Percentiles rank a stretch among this genome's conserved stretches.
These are phyloP conservation scores for Eumeta japonica DNA, from an alignment of 1,140 invertebrate species.

Conservation along the genomic window DNA sequence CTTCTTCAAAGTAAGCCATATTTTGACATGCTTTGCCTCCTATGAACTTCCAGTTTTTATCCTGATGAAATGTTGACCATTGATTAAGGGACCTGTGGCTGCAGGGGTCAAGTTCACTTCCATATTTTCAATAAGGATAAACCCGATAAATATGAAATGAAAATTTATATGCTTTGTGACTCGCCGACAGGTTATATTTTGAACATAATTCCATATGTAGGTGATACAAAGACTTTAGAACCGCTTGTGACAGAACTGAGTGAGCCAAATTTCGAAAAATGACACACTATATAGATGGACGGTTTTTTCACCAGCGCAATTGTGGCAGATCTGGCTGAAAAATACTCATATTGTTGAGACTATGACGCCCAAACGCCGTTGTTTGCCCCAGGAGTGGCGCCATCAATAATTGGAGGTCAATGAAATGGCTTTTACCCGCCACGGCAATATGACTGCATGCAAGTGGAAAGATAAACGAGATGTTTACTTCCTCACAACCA, in stretches of 20 bases:
- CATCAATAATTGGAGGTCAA: conserved; percentile 7
- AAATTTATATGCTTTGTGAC: conserved; percentile 31
- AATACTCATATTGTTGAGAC: conserved; percentile 19
- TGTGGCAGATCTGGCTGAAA: conserved; percentile 12
- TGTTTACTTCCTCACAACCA: conserved; percentile 16
- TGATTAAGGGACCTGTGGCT: conserved; percentile 40
- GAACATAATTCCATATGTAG: no score
- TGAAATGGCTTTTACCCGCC: conserved; percentile 13
- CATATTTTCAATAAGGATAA: conserved; percentile 41
- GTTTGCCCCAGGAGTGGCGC: conserved; percentile 12
- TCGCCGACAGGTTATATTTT: conserved; percentile 26
- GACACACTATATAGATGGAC: conserved; percentile 24
- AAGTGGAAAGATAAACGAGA: conserved; percentile 24
- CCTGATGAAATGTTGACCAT: conserved; percentile 28
- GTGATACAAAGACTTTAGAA: no score
- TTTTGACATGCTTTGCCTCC: conserved; percentile 12
- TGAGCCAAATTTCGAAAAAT: conserved; percentile 12
- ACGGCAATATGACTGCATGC: no score
- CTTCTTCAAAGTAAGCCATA: conserved; percentile 13
- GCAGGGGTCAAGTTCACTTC: conserved; percentile 38
- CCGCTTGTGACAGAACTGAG: conserved; percentile 18
- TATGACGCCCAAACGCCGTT: conserved; percentile 15
- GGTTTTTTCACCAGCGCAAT: conserved; percentile 23
- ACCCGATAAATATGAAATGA: conserved; percentile 36
- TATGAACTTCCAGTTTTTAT: conserved; percentile 17